Evolutionary conservation across 2,888 invertebrate genomes (phyloP).

Genomic region (Aleiodes leptofemur): DNA sequence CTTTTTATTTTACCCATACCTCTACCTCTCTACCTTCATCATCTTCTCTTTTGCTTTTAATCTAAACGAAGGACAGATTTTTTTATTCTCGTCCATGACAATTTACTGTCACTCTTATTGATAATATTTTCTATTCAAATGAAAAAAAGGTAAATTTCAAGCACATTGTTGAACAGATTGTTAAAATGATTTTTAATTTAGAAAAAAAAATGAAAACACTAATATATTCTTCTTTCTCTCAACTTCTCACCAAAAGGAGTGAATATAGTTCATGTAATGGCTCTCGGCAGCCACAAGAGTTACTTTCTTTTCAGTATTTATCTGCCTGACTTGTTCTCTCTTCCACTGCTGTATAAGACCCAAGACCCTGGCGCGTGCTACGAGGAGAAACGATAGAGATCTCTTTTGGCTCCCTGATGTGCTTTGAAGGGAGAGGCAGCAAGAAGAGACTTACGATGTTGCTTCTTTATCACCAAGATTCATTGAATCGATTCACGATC

Average conservation of each 20-base stretch:
- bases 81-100: neutral
- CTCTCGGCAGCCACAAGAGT: neutral
- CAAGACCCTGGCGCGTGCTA: conserved; percentile 40
- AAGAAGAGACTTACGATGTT: conserved; percentile 17
- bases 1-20: neutral
- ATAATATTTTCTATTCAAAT: neutral
- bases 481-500: conserved; percentile 44
- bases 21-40: neutral
- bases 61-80: conserved; percentile 19
- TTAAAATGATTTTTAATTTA: neutral
- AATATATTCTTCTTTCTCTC: conserved; percentile 41
- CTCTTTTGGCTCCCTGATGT: conserved; percentile 18
- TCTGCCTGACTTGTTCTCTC: neutral
- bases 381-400: conserved; percentile 41
- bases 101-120: neutral
- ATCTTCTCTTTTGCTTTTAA: neutral
- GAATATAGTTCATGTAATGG: conserved; percentile 30
- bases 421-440: neutral
- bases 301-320: conserved; percentile 20
- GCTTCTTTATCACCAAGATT: conserved; percentile 36
- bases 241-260: conserved; percentile 12
- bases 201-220: conserved; percentile 45
- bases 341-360: neutral
- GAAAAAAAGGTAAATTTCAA: conserved; percentile 3
- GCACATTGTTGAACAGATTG: conserved; percentile 30